Conservation (phyloP, 2,888 invertebrate species). For the Dolichopus griseipennis region DNA sequence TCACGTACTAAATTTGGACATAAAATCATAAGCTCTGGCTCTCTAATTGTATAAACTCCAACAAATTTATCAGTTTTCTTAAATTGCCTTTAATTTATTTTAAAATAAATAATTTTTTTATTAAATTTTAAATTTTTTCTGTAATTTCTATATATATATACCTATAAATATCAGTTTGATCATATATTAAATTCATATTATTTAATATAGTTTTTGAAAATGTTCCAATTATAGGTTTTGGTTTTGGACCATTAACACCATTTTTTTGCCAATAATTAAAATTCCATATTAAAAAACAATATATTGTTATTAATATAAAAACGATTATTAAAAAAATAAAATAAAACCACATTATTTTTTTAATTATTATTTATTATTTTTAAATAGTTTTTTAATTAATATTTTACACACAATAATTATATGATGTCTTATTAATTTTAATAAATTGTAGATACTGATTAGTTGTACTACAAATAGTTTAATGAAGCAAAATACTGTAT, state of each 20-base stretch:
- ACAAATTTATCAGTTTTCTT: background rate
- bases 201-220: constrained; percentile 29
- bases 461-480: too few relatives aligned
- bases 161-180: constrained; percentile 40
- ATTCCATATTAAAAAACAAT: constrained; percentile 32
- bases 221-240: constrained; percentile 36
- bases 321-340: constrained; percentile 13
- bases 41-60: background rate
- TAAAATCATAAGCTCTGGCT: constrained; percentile 1
- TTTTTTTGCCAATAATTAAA: constrained; percentile 40
- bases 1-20: background rate
- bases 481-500: too few relatives aligned
- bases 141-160: constrained; percentile 24
- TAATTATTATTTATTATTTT: too few relatives aligned
- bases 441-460: too few relatives aligned
- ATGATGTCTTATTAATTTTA: too few relatives aligned
- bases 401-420: too few relatives aligned
- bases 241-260: constrained; percentile 37
- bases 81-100: background rate
- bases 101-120: background rate
- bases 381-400: too few relatives aligned
- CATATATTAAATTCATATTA: constrained; percentile 32
- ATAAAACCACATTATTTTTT: too few relatives aligned
- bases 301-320: constrained; percentile 24
- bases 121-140: background rate